Base-by-base conservation (phyloP, 2,888 invertebrate species). In the Cancer borealis region DNA sequence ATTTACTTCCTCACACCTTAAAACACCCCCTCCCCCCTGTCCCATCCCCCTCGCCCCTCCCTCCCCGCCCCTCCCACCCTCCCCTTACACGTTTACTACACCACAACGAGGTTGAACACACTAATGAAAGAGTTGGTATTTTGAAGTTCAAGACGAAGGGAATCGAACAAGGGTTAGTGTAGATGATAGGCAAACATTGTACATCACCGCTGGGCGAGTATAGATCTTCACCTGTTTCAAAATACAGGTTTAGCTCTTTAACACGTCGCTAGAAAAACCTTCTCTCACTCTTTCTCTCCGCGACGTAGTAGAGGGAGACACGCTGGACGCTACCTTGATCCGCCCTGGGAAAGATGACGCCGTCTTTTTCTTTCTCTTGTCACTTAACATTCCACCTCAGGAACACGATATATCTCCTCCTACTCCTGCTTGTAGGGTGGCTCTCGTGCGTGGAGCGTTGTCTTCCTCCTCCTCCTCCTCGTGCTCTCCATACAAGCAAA, bases 351-450 rank as follows among this genome's bases (percentile, higher is more conserved):
- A 21, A 73, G n/a, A 73, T 73, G 73, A 73, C 73, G 73, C 26
- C 73, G 26, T 73, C 73, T n/a, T 73, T 73, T 73, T 73, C 73
- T 73, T 73, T 73, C 73, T n/a, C n/a, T 17, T 73, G 73, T 73
- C 73, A 73, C 73, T 73, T 73, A 73, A 73, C 73, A 73, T 73
- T 73, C 73, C 73, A 73, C 73, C 26, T 73, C 8, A 73, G 73
- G 73, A 73, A 73, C 73, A 5, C 73, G 73, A 73, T 73, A 21
- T 26, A 4, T n/a, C 73, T 73, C 73, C 73, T 73, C 26, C n/a
- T n/a, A 3, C 73, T 26, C 26, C 73, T 66, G 14, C 60, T 66
- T 73, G 26, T 73, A 73, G 73, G 26, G 10, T n/a, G 73, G 73
- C 73, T 73, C 10, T 73, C n/a, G 26, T 73, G 73, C 73, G 73